Percentiles rank a stretch among this genome's conserved stretches.
phyloP scores from a whole-genome alignment of 1,140 invertebrate genomes.

The Mactra quadrangularis region DNA sequence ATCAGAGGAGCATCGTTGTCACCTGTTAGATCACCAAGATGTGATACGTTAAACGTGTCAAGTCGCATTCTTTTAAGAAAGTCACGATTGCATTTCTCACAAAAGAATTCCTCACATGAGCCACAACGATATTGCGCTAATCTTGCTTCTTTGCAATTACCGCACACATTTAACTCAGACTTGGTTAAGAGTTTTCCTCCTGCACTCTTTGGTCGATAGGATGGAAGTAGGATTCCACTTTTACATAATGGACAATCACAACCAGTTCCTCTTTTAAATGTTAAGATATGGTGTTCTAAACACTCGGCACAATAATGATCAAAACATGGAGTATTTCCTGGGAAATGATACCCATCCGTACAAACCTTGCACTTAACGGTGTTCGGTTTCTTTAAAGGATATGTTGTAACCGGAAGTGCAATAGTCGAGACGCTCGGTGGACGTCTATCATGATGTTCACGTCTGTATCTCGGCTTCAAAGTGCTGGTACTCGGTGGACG shows the following conservation, averaged over 20 bases:
- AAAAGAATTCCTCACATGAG: conserved; percentile 52
- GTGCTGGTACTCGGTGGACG: conserved; percentile 49
- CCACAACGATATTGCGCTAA: conserved; percentile 51
- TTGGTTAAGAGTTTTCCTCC: neutral
- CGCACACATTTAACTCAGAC: conserved; percentile 37
- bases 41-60: conserved; percentile 25
- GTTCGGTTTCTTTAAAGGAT: conserved; percentile 7
- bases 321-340: conserved; percentile 49
- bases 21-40: conserved; percentile 28
- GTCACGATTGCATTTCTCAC: conserved; percentile 55
- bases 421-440: conserved; percentile 58
- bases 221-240: conserved; percentile 48
- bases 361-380: conserved; percentile 51
- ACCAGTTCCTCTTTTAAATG: conserved; percentile 46
- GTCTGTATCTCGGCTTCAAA: conserved; percentile 21
- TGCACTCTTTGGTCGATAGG: neutral
- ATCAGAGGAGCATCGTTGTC: conserved; percentile 45
- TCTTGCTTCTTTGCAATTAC: conserved; percentile 21
- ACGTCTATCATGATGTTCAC: neutral
- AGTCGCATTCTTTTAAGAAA: conserved; percentile 54
- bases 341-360: conserved; percentile 41
- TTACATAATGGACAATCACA: conserved; percentile 56
- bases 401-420: conserved; percentile 2
- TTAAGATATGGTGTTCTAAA: conserved; percentile 47
- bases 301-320: conserved; percentile 52